Conservation (phyloP, 2,888 invertebrate species). For the Neocrepidodera transversa region DNA sequence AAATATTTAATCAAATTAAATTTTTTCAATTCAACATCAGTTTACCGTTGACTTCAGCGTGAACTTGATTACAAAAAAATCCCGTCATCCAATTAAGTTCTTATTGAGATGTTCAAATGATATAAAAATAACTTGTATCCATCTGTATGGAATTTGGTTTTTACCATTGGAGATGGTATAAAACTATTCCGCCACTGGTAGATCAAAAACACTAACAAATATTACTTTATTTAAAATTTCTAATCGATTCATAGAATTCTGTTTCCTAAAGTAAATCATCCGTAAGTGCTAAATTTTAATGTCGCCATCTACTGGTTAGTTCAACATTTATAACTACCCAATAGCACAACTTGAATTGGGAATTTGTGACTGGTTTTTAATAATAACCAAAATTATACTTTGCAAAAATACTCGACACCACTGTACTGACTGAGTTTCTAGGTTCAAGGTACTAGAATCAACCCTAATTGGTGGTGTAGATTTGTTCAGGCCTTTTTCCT, state of each 20-base stretch:
- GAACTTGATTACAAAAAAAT: constrained; percentile 3
- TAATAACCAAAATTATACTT: no score
- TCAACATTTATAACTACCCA: no score
- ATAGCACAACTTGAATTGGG: no score
- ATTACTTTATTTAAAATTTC: background rate
- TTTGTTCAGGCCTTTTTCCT: no score
- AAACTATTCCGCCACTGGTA: background rate
- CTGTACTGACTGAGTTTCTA: no score
- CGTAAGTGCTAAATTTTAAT: background rate
- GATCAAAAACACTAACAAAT: background rate
- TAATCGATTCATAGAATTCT: background rate
- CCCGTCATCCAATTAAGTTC: constrained; percentile 15
- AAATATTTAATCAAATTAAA: no score
- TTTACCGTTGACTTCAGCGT: no score
- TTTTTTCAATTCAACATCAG: no score
- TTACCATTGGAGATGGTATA: background rate
- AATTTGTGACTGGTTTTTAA: background rate
- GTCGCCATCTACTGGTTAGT: no score
- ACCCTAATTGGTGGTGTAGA: no score
- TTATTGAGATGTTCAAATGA: constrained; percentile 10
- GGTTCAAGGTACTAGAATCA: no score
- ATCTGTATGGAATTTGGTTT: constrained; percentile 6
- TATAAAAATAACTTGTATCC: constrained; percentile 6
- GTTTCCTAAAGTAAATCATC: background rate
- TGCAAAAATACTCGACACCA: no score